A percentile compares a stretch with the other conserved stretches of the same genome.
These are phyloP conservation scores for Priocnemis perturbator DNA, from an alignment of 2,888 invertebrate species.

Conservation along the genomic window DNA sequence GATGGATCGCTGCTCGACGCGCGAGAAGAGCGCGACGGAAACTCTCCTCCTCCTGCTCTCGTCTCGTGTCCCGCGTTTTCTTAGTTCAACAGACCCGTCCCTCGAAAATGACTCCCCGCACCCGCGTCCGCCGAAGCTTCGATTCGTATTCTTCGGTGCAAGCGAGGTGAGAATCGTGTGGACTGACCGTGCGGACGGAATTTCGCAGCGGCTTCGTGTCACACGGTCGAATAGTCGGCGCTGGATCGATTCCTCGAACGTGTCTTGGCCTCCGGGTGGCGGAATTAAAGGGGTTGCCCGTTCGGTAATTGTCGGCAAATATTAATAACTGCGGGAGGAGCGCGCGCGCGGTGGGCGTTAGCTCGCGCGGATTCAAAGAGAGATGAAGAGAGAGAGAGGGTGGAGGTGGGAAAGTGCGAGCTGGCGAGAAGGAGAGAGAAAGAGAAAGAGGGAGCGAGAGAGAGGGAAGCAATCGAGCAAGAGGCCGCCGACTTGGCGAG, in stretches of 20 bases:
- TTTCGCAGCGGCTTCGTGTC: neutral
- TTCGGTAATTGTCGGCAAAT: conserved; percentile 74
- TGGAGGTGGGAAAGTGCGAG: conserved; percentile 16
- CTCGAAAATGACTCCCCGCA: too few relatives aligned
- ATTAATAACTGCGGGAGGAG: conserved; percentile 70
- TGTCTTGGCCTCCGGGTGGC: conserved; percentile 62
- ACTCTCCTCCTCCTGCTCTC: conserved; percentile 54
- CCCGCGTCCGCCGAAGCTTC: too few relatives aligned
- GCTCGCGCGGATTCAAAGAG: conserved; percentile 8
- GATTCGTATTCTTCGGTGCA: too few relatives aligned
- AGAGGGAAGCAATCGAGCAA: conserved; percentile 55
- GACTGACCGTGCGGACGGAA: too few relatives aligned
- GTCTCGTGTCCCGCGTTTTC: conserved; percentile 69
- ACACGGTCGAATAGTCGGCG: conserved; percentile 2
- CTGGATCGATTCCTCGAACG: conserved; percentile 63
- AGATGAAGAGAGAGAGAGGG: conserved; percentile 2
- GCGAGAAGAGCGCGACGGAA: conserved; percentile 23
- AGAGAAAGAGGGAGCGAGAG: conserved; percentile 26
- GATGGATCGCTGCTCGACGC: conserved; percentile 46
- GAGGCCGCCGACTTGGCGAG: conserved; percentile 59
- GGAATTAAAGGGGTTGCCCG: conserved; percentile 71
- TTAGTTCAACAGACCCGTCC: too few relatives aligned
- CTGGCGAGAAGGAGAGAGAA: conserved; percentile 24
- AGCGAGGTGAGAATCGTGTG: too few relatives aligned
- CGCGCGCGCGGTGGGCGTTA: neutral